These are phyloP conservation scores for Ruditapes philippinarum DNA, from an alignment of 1,140 invertebrate genomes.

Conservation along the genomic window DNA sequence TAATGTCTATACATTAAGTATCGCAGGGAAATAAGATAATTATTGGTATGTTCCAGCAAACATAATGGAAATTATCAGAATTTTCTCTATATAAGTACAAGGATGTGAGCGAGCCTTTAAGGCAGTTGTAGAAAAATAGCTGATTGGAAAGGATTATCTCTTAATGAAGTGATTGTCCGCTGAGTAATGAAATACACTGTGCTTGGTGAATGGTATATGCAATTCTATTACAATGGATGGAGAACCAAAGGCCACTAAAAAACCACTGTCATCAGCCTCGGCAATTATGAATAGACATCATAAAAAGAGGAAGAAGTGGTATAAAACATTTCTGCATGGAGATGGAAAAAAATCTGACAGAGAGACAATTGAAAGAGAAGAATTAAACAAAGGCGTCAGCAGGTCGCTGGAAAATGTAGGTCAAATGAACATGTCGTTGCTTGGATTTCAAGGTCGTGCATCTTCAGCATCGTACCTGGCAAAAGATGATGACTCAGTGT, in stretches of 20 bases:
- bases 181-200: not conserved
- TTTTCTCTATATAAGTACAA: not conserved
- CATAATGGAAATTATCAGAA: not conserved
- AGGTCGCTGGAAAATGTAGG: constrained; percentile 56
- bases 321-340: constrained; percentile 21
- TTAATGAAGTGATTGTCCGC: not conserved
- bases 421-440: constrained; percentile 23
- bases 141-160: not conserved
- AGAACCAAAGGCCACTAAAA: not conserved
- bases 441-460: constrained; percentile 13
- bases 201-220: not conserved
- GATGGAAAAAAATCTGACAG: not conserved
- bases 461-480: constrained; percentile 15
- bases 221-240: not conserved
- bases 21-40: too few relatives aligned
- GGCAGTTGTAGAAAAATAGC: not conserved
- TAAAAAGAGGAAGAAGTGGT: constrained; percentile 60
- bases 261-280: constrained; percentile 59
- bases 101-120: not conserved
- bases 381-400: constrained; percentile 27
- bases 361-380: not conserved
- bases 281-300: constrained; percentile 63
- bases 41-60: not conserved
- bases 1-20: too few relatives aligned
- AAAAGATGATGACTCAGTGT: constrained; percentile 35